A percentile compares a stretch with the other conserved stretches of the same genome.
These are phyloP conservation scores for Nemurella pictetii DNA, from an alignment of 2,888 invertebrate species.

Conservation along the genomic window DNA sequence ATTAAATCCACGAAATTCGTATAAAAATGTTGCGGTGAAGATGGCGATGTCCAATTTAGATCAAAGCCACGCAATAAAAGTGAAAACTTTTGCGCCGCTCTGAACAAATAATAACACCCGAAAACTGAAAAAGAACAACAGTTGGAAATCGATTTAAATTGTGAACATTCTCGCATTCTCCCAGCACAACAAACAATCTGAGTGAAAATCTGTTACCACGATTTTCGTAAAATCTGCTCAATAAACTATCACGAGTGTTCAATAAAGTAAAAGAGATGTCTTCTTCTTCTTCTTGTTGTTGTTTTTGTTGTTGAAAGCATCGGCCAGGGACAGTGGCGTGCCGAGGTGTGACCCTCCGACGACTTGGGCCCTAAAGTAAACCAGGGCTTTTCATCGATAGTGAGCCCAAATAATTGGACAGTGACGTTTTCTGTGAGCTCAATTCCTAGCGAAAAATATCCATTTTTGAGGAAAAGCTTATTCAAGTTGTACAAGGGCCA, in stretches of 20 bases:
- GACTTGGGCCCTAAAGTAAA: not conserved
- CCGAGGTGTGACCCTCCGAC: not conserved
- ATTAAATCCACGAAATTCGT: not conserved
- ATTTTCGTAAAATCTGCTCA: conserved; percentile 23
- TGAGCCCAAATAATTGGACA: too few species aligned
- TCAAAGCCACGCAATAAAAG: conserved; percentile 4
- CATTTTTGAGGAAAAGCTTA: too few species aligned
- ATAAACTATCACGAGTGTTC: not conserved
- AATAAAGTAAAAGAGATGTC: conserved; percentile 3
- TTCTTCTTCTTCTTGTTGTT: not conserved
- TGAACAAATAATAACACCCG: not conserved
- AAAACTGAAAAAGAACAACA: too few species aligned
- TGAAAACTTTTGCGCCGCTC: not conserved
- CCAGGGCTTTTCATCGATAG: too few species aligned
- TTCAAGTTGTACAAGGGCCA: too few species aligned
- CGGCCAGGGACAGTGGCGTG: not conserved
- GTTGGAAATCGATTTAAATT: not conserved
- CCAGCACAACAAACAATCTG: not conserved
- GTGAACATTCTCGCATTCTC: not conserved
- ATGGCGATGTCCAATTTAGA: not conserved
- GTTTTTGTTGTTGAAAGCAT: not conserved
- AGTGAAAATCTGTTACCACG: conserved; percentile 21
- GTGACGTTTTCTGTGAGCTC: too few species aligned
- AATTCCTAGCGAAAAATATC: too few species aligned
- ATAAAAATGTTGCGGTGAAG: not conserved